Evolutionary conservation across 23 tunicate species (phyloP), one percentile per base, ranked within the genome.

Genomic region (Botrylloides violaceus): DNA sequence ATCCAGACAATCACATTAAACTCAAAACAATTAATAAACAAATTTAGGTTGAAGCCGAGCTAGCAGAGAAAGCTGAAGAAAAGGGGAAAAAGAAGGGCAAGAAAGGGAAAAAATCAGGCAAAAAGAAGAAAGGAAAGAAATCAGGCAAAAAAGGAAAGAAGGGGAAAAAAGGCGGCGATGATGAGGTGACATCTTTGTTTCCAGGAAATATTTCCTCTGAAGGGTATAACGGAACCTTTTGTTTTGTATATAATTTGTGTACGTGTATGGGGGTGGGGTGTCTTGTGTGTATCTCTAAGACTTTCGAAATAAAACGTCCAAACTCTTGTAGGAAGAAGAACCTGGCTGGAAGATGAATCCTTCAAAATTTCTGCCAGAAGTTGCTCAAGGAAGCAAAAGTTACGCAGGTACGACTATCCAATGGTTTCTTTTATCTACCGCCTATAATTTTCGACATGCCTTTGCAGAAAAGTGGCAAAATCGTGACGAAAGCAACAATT

Each of bases 311-410:
- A n/a, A n/a, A n/a, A n/a, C 58, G 58, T 58, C 31, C 2, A 73
- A 27, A 15, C 66, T 28, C 27, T 33, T 33, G 29, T 36, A 83
- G 86, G 99, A 94, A 87, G 99, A 87, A 70, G 86, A 86, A 38
- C 95, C 95, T 30, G 99, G 99, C 23, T 94, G 99, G 99, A 94
- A 82, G 78, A 94, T 94, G 99, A 28, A 77, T 25, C 82, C 78
- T 29, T 94, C 99, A 36, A 81, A 77, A 38, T 94, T 94, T 75
- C 34, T 86, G 24, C 79, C 89, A 9, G 83, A 80, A 0, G 57
- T 86, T 25, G 24, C 71, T 1, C 80, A 77, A 68, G 89, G 82
- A 37, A 71, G 77, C 36, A 71, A 83, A 27, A 35, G 64, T 20
- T 92, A 80, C 53, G 66, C 62, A 38, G 77, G 83, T 59, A 80